phyloP scores from a whole-genome alignment of 2,888 invertebrate species.

The Rhodophaea formosa region DNA sequence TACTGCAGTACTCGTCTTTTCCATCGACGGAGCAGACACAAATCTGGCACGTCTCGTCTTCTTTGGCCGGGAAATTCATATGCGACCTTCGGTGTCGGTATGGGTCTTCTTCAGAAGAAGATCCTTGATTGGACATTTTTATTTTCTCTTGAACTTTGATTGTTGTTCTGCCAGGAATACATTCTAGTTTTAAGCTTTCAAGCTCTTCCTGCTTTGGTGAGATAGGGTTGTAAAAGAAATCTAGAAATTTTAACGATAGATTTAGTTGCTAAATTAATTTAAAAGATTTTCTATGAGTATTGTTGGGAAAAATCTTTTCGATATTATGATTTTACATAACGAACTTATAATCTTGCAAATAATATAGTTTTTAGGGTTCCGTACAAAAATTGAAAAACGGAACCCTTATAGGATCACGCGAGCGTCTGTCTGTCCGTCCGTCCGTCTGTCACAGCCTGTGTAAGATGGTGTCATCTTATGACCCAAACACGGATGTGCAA shows the following conservation, averaged over 20 bases:
- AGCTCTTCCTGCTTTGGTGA: conserved; percentile 36
- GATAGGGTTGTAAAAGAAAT: conserved; percentile 48
- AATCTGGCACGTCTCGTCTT: conserved; percentile 52
- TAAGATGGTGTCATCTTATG: too few relatives aligned
- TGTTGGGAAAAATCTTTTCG: too few relatives aligned
- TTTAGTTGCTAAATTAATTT: not conserved
- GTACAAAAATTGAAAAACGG: too few relatives aligned
- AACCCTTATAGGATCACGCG: too few relatives aligned
- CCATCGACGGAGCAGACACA: conserved; percentile 64
- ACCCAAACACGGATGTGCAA: too few relatives aligned
- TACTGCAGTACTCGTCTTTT: conserved; percentile 54
- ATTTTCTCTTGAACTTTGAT: conserved; percentile 38
- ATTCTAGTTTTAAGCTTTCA: conserved; percentile 37
- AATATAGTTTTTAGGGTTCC: too few relatives aligned
- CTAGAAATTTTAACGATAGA: conserved; percentile 41
- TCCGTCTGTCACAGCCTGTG: too few relatives aligned
- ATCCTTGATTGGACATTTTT: conserved; percentile 11
- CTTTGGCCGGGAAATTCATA: conserved; percentile 39
- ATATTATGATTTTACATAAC: too few relatives aligned
- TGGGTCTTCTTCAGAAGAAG: conserved; percentile 26
- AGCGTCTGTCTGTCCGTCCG: too few relatives aligned
- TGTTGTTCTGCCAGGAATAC: conserved; percentile 61
- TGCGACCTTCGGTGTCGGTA: conserved; percentile 38
- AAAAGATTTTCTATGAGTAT: not conserved
- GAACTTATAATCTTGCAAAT: too few relatives aligned